Percentiles rank a stretch among this genome's conserved stretches.
These are phyloP conservation scores for Pholis gunnellus DNA, from an alignment of 2,113 vertebrate species.

Conservation along the genomic window DNA sequence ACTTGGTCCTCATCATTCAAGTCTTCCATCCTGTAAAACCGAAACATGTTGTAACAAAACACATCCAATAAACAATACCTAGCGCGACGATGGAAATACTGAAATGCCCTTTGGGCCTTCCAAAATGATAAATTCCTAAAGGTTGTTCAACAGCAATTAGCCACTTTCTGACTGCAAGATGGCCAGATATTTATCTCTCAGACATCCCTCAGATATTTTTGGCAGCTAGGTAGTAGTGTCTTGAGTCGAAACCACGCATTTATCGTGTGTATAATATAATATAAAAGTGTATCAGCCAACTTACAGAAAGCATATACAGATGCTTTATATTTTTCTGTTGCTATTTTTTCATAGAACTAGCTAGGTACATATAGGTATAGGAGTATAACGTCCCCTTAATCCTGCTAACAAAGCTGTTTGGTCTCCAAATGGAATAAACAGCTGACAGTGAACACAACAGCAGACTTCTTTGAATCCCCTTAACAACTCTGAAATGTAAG, in stretches of 20 bases:
- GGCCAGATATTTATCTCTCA: background rate
- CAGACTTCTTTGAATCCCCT: background rate
- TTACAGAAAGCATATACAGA: background rate
- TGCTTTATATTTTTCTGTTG: background rate
- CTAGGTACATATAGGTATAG: no score
- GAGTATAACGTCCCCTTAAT: background rate
- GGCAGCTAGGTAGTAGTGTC: background rate
- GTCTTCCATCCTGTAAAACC: no score
- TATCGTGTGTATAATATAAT: background rate
- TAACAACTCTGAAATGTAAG: background rate
- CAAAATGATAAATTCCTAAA: no score
- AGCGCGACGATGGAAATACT: no score
- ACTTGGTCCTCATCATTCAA: no score
- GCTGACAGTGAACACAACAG: background rate
- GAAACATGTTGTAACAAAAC: no score
- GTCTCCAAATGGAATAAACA: background rate
- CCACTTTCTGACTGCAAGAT: background rate
- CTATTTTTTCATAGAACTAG: background rate
- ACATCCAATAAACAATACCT: no score
- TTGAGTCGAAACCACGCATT: background rate
- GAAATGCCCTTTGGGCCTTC: no score
- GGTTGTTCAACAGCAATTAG: no score
- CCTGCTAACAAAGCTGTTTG: background rate
- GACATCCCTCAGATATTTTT: background rate
- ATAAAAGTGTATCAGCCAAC: background rate